Conservation (phyloP, 2,113 vertebrate species). For the Rhinichthys klamathensis region DNA sequence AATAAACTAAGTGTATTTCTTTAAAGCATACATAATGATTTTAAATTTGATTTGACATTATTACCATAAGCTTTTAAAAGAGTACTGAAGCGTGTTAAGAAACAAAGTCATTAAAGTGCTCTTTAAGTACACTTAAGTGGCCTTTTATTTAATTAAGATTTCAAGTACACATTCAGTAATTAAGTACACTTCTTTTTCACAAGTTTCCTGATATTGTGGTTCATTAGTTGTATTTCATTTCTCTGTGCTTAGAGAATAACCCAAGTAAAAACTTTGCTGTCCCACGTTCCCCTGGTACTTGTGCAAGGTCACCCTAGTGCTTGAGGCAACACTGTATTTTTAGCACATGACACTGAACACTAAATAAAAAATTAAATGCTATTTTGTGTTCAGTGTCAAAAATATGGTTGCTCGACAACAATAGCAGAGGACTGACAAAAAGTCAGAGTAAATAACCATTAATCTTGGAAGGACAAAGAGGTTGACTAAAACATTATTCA, state of each 20-base stretch:
- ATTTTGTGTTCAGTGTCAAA: constrained; percentile 12
- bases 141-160: background rate
- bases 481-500: background rate
- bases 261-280: background rate
- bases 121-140: no score
- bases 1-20: background rate
- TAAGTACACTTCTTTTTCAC: background rate
- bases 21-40: background rate
- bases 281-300: background rate
- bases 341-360: constrained; percentile 15
- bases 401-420: constrained; percentile 1
- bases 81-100: background rate
- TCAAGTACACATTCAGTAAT: background rate
- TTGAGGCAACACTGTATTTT: background rate
- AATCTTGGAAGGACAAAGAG: background rate
- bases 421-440: background rate
- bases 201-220: background rate
- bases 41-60: background rate
- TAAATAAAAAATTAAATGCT: constrained; percentile 7
- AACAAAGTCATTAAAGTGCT: no score
- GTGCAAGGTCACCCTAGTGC: background rate
- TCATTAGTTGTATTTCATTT: background rate
- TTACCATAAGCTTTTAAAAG: background rate
- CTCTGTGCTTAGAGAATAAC: background rate
- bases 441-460: background rate